Conservation (phyloP, 2,113 vertebrate genomes). For the Pleuronectes platessa region DNA sequence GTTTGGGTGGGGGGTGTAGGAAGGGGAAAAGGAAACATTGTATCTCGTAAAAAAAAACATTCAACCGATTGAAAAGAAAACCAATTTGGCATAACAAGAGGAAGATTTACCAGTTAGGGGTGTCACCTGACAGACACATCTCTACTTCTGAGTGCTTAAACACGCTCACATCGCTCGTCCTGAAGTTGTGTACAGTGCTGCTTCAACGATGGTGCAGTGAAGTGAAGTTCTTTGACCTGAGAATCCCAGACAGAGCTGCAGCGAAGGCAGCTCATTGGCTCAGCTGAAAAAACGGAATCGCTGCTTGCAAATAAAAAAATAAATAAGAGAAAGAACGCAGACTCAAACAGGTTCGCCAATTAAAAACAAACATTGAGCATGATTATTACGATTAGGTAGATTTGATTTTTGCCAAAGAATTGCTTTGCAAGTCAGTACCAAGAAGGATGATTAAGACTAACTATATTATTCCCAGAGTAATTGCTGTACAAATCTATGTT, state of each 20-base stretch:
- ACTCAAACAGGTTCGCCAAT: constrained; percentile 53
- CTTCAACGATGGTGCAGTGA: constrained; percentile 76
- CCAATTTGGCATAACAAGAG: constrained; percentile 51
- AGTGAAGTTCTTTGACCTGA: constrained; percentile 64
- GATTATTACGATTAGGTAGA: constrained; percentile 65
- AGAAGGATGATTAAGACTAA: constrained; percentile 74
- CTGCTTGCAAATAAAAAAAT: constrained; percentile 61
- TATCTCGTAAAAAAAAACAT: constrained; percentile 68
- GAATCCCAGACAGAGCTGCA: constrained; percentile 70
- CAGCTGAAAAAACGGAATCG: constrained; percentile 56
- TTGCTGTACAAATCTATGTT: constrained; percentile 78
- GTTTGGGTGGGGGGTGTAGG: constrained; percentile 78
- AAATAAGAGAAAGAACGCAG: constrained; percentile 30
- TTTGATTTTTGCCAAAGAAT: constrained; percentile 81
- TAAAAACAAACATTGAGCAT: constrained; percentile 60
- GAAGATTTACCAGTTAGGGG: constrained; percentile 38
- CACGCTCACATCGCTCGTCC: constrained; percentile 66
- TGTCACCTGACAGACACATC: constrained; percentile 60
- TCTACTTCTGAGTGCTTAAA: constrained; percentile 12
- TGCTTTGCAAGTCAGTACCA: constrained; percentile 76
- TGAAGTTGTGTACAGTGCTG: constrained; percentile 79
- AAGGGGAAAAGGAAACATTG: constrained; percentile 77
- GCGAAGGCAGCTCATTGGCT: constrained; percentile 44
- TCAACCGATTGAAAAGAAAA: constrained; percentile 61
- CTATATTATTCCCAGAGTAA: constrained; percentile 70